A percentile compares a stretch with the other conserved stretches of the same genome.
Evolutionary conservation across 2,888 invertebrate species (phyloP).

Genomic region (Mimas tiliae): DNA sequence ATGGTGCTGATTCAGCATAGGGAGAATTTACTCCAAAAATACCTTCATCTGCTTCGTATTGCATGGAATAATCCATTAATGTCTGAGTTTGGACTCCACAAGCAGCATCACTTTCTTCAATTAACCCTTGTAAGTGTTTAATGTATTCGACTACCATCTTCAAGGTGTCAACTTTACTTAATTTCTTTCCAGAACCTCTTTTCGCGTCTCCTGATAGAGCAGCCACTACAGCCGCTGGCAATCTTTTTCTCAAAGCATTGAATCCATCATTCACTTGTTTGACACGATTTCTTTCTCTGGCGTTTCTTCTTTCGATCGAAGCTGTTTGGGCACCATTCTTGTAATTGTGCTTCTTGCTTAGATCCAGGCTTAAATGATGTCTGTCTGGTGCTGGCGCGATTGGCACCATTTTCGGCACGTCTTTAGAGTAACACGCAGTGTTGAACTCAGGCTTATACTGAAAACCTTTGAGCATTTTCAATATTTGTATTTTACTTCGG

Average conservation of each 20-base stretch:
- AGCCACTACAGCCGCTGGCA: constrained; percentile 91
- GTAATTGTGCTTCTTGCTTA: constrained; percentile 87
- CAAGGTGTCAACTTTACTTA: constrained; percentile 96
- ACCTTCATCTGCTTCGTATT: constrained; percentile 68
- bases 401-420: constrained; percentile 69
- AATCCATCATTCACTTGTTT: constrained; percentile 98
- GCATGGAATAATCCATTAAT: constrained; percentile 41
- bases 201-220: constrained; percentile 87
- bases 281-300: constrained; percentile 97
- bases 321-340: constrained; percentile 89
- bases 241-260: constrained; percentile 92
- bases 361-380: constrained; percentile 54
- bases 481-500: constrained; percentile 29
- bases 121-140: constrained; percentile 89
- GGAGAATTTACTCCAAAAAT: constrained; percentile 70
- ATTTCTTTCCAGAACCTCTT: constrained; percentile 92
- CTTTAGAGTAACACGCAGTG: constrained; percentile 45
- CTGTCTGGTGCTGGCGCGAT: constrained; percentile 83
- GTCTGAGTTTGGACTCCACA: constrained; percentile 57
- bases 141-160: constrained; percentile 96
- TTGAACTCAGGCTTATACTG: constrained; percentile 51
- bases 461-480: constrained; percentile 60
- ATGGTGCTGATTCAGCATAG: constrained; percentile 82
- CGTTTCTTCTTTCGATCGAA: constrained; percentile 95
- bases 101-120: constrained; percentile 88